A percentile compares a stretch with the other conserved stretches of the same genome.
Evolutionary conservation across 2,888 invertebrate species (phyloP).

Genomic region (Callinectes sapidus): DNA sequence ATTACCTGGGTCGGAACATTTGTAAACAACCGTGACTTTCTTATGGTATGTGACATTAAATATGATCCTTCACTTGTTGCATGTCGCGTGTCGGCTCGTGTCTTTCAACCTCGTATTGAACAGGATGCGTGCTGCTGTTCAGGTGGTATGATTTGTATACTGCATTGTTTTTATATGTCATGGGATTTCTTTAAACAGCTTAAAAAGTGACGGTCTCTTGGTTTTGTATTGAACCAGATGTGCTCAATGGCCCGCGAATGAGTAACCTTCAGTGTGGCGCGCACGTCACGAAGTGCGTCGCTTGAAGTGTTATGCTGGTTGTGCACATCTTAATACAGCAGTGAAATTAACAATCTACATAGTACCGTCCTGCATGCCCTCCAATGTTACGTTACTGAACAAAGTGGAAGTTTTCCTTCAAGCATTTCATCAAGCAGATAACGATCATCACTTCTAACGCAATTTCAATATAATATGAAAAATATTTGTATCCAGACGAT

Average conservation of each 20-base stretch:
- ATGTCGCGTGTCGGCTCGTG: background rate
- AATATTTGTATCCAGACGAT: background rate
- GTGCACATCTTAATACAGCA: background rate
- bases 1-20: background rate
- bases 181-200: background rate
- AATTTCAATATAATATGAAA: background rate
- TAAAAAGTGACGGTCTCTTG: background rate
- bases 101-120: background rate
- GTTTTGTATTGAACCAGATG: background rate
- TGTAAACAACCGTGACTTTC: background rate
- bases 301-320: background rate
- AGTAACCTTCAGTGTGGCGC: background rate
- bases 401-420: background rate
- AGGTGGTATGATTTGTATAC: background rate
- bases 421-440: background rate
- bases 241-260: background rate
- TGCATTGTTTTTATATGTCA: conserved; percentile 4
- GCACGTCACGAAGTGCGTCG: background rate
- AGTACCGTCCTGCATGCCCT: background rate
- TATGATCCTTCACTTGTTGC: background rate
- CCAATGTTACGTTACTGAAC: background rate
- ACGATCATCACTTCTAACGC: background rate
- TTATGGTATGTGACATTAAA: conserved; percentile 8
- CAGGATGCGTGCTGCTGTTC: background rate
- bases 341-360: background rate